These are phyloP conservation scores for Mohoua ochrocephala DNA, from an alignment of 2,113 vertebrate species.

Conservation along the genomic window DNA sequence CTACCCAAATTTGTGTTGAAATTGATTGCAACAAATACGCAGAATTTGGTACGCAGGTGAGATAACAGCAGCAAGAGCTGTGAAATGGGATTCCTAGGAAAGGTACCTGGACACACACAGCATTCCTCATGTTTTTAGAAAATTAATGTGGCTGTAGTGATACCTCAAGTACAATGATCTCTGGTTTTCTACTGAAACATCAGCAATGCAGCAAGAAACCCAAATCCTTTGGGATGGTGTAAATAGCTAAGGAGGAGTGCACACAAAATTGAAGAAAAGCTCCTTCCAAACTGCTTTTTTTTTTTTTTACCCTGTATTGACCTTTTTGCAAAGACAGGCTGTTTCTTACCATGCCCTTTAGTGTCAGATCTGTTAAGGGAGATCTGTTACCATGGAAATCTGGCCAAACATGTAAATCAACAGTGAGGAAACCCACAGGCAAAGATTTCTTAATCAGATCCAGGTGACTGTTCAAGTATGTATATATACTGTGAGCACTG, in stretches of 20 bases:
- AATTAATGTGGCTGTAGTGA: not conserved
- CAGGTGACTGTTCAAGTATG: slow-evolving; percentile 89
- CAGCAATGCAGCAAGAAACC: not conserved
- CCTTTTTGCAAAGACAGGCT: slow-evolving; percentile 62
- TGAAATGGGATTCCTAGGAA: not conserved
- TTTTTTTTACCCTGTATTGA: slow-evolving; percentile 37
- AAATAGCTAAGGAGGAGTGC: not conserved
- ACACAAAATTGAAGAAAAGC: not conserved
- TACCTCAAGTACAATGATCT: not conserved
- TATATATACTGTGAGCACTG: slow-evolving; percentile 83
- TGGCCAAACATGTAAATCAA: slow-evolving; percentile 93
- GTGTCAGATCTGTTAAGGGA: slow-evolving; percentile 88
- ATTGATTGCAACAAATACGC: not conserved
- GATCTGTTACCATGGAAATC: slow-evolving; percentile 99
- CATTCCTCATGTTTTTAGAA: not conserved
- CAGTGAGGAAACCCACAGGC: slow-evolving; percentile 84
- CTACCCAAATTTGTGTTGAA: not conserved
- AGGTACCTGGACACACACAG: not conserved
- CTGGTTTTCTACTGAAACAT: slow-evolving; percentile 15
- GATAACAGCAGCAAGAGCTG: not conserved
- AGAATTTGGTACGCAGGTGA: not conserved
- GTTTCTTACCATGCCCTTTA: slow-evolving; percentile 93
- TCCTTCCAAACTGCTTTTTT: not conserved
- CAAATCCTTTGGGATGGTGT: not conserved
- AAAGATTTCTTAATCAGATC: slow-evolving; percentile 75